A percentile compares a stretch with the other conserved stretches of the same genome.
Conservation (phyloP, 2,113 vertebrate species). For the Cololabis saira region DNA sequence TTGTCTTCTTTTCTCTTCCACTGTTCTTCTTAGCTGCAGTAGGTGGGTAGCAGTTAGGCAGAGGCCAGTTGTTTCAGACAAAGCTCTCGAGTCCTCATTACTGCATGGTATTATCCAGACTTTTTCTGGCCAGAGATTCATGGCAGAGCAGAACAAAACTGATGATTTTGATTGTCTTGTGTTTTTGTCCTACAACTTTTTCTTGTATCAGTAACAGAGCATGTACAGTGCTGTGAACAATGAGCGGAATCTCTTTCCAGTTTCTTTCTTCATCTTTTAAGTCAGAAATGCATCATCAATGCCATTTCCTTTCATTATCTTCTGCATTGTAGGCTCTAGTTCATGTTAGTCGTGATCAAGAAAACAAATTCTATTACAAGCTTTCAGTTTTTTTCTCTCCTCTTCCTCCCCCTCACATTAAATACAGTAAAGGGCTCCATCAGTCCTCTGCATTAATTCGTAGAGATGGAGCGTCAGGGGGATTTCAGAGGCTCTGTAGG, state of each 20-base stretch:
- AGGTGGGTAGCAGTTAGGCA: constrained; percentile 16
- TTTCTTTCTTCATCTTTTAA: background rate
- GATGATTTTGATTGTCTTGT: constrained; percentile 31
- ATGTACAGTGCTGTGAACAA: background rate
- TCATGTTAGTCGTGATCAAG: constrained; percentile 42
- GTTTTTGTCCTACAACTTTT: constrained; percentile 15
- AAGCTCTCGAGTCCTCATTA: constrained; percentile 62
- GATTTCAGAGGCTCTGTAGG: constrained; percentile 56
- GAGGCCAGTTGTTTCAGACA: constrained; percentile 33
- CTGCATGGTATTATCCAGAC: constrained; percentile 34
- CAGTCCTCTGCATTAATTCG: constrained; percentile 47
- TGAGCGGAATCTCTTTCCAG: background rate
- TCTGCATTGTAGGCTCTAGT: constrained; percentile 11
- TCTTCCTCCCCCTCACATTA: constrained; percentile 53
- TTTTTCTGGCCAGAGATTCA: background rate
- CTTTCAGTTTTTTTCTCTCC: constrained; percentile 42
- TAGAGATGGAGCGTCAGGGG: constrained; percentile 49
- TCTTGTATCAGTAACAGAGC: constrained; percentile 5
- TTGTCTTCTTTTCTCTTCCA: constrained; percentile 11
- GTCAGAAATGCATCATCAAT: background rate
- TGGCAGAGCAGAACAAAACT: constrained; percentile 25
- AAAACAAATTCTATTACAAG: constrained; percentile 31
- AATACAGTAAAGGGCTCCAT: constrained; percentile 43
- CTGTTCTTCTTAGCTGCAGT: constrained; percentile 13
- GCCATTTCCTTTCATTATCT: background rate